Evolutionary conservation across 2,797 vertebrate species (phyloP), one percentile per base, ranked within the genome.

Genomic region (Neosalanx taihuensis): DNA sequence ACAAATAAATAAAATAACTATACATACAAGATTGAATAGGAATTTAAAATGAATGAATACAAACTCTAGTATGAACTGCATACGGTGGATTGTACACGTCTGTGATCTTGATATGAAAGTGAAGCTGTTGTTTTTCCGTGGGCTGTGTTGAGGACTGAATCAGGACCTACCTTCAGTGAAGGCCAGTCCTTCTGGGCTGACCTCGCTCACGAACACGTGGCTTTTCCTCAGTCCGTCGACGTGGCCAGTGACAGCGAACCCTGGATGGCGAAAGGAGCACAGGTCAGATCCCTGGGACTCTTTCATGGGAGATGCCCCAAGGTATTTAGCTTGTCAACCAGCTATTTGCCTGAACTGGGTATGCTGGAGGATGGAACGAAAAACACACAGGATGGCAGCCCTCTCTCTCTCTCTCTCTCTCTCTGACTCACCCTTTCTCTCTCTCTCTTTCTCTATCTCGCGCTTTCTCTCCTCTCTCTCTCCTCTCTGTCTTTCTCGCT

Each of bases 161-260:
- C 37, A 71, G 31, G 57, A 56, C 5, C 3, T 86, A 96, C 96
- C 96, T 91, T 93, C 91, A 60, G 86, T 81, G 26, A 90, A 94
- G 0, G 95, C 94, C 85, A 91, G 76, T 70, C 95, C 93, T n/a
- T 90, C 89, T 0, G 92, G 90, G 62, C 93, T 90, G 37, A 97
- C 94, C 26, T 97, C 94, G 13, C 95, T 97, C 73, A 97, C 86
- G 68, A 90, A 94, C 64, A 98, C 92, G 71, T 85, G 93, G 62
- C 91, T 93, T 37, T 76, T 88, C n/a, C 93, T 92, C 0, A 67
- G 89, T 64, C 90, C 91, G 9, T 94, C 93, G 70, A 94, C 89
- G 78, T 95, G 94, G 18, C 94, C 95, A 0, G 92, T 95, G 80
- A 97, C 95, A 0, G 94, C 93, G 71, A 97, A 96, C 10, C 95